Evolutionary conservation across 2,113 vertebrate genomes (phyloP).

Genomic region (Elanoides forficatus): DNA sequence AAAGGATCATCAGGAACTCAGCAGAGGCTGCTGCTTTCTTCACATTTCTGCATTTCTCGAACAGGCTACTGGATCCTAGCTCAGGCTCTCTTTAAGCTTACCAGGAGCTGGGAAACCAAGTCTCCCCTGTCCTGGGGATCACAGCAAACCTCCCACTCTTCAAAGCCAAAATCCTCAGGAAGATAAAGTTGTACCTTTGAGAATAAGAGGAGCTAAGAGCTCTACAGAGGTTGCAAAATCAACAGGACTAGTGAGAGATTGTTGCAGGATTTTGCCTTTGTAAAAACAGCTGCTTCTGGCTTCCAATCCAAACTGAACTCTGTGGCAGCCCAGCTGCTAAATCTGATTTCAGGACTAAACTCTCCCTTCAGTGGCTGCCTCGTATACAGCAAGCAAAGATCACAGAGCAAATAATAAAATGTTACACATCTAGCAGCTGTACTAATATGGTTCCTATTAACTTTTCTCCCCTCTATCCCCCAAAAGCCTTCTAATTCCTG

Average conservation of each 20-base stretch:
- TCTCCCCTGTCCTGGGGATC: background rate
- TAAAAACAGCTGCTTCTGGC: background rate
- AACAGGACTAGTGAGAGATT: background rate
- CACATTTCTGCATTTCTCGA: background rate
- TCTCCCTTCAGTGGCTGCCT: background rate
- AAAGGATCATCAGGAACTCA: background rate
- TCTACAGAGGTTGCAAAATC: background rate
- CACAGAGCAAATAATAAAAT: background rate
- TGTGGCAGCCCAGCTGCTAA: background rate
- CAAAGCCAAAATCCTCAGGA: background rate
- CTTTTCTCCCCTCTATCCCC: background rate
- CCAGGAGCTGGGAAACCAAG: background rate
- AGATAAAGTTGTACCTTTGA: background rate
- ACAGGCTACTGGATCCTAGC: background rate
- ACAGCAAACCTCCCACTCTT: background rate
- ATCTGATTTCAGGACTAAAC: background rate
- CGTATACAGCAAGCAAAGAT: background rate
- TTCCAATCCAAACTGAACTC: background rate
- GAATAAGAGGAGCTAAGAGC: background rate
- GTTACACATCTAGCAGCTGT: background rate
- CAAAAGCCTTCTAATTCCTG: background rate
- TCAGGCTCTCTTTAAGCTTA: background rate
- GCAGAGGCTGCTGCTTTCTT: background rate
- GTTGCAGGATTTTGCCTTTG: background rate
- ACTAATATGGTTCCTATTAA: background rate